Evolutionary conservation across 2,888 invertebrate species (phyloP).

Genomic region (Eretmocerus hayati): DNA sequence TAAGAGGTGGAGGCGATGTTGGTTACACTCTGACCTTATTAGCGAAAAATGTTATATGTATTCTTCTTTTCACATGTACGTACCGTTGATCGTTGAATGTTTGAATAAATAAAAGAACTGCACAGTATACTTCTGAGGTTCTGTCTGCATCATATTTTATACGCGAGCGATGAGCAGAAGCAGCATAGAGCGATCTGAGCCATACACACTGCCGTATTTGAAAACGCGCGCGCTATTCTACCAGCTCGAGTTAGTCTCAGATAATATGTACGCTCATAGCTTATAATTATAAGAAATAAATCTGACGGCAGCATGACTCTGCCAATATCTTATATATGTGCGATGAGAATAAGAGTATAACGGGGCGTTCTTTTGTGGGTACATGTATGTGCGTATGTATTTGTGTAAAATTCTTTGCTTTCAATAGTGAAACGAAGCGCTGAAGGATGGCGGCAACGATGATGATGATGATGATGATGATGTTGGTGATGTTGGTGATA

Average conservation of each 20-base stretch:
- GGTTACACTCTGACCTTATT: not conserved
- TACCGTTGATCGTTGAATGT: not conserved
- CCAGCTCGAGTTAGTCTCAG: too few species aligned
- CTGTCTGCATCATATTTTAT: not conserved
- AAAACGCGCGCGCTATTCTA: too few species aligned
- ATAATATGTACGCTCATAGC: too few species aligned
- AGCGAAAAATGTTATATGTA: not conserved
- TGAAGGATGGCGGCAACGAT: not conserved
- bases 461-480: slow-evolving; percentile 11
- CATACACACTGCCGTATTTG: too few species aligned
- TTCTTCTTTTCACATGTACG: not conserved
- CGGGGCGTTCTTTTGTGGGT: not conserved
- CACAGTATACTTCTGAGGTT: too few species aligned
- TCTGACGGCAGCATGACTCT: slow-evolving; percentile 18
- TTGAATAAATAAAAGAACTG: slow-evolving; percentile 21
- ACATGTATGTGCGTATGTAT: not conserved
- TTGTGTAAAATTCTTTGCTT: not conserved
- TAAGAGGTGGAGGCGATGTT: not conserved
- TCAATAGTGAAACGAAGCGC: too few species aligned
- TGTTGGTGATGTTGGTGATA: not conserved
- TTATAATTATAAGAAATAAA: slow-evolving; percentile 20
- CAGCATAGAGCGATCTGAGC: slow-evolving; percentile 16
- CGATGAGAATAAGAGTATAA: slow-evolving; percentile 13
- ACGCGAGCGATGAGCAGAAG: slow-evolving; percentile 8
- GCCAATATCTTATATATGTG: slow-evolving; percentile 13